Conservation (phyloP, 2,888 invertebrate species). For the Drosophila neoperkinsi region DNA sequence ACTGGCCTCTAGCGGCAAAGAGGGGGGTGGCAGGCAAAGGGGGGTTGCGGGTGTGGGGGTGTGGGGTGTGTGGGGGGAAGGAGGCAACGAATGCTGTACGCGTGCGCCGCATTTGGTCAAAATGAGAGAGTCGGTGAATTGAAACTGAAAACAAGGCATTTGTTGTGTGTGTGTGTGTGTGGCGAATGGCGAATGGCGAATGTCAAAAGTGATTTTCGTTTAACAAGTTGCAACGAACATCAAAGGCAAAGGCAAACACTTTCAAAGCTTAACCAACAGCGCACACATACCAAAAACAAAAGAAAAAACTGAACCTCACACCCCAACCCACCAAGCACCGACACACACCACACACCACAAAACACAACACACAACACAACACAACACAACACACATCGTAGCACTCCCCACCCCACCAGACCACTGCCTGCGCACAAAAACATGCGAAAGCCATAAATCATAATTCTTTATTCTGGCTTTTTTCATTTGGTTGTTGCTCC, state of each 20-base stretch:
- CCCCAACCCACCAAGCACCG: slow-evolving; percentile 4
- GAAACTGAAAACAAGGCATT: slow-evolving; percentile 36
- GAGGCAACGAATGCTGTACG: slow-evolving; percentile 10
- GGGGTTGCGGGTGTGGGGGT: background rate
- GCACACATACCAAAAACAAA: slow-evolving; percentile 9
- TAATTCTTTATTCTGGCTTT: slow-evolving; percentile 76
- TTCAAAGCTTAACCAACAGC: slow-evolving; percentile 55
- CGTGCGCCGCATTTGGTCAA: slow-evolving; percentile 75
- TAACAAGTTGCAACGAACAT: slow-evolving; percentile 57
- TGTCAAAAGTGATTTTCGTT: slow-evolving; percentile 77
- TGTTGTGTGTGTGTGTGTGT: slow-evolving; percentile 46
- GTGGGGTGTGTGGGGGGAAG: no score
- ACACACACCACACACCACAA: background rate
- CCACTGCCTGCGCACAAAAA: slow-evolving; percentile 35
- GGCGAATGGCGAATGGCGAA: slow-evolving; percentile 40
- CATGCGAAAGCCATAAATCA: slow-evolving; percentile 80
- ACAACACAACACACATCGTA: slow-evolving; percentile 6
- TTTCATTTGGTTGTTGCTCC: slow-evolving; percentile 53
- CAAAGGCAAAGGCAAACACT: slow-evolving; percentile 66
- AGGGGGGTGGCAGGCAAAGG: background rate
- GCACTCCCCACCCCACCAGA: background rate
- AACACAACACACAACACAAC: background rate
- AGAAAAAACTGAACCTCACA: slow-evolving; percentile 31
- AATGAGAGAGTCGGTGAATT: slow-evolving; percentile 33
- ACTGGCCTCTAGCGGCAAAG: background rate